These are phyloP conservation scores for Spea bombifrons DNA, from an alignment of 2,113 vertebrate genomes.

Conservation along the genomic window DNA sequence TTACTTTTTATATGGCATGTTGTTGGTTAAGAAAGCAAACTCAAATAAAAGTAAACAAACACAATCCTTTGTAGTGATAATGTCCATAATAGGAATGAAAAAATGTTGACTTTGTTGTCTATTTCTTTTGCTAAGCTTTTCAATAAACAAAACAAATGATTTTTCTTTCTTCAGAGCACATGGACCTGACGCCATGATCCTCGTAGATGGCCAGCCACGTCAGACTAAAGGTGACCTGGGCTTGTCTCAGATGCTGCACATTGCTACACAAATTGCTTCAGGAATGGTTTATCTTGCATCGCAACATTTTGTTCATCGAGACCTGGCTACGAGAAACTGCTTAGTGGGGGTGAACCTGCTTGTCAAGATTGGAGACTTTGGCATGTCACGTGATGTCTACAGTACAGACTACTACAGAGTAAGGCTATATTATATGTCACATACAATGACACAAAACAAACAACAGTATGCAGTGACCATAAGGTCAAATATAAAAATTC, in stretches of 20 bases:
- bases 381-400: constrained; percentile 98
- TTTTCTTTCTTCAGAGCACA: constrained; percentile 75
- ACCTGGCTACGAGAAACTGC: constrained; percentile 97
- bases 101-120: too few species aligned
- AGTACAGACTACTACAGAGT: constrained; percentile 99
- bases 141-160: background rate
- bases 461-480: too few species aligned
- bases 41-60: too few species aligned
- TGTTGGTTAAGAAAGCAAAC: too few species aligned
- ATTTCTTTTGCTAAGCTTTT: too few species aligned
- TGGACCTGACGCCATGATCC: constrained; percentile 93
- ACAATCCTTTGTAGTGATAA: too few species aligned
- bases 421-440: constrained; percentile 54
- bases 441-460: too few species aligned
- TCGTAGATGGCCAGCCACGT: constrained; percentile 91
- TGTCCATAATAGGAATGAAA: too few species aligned
- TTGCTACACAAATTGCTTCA: constrained; percentile 91
- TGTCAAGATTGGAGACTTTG: constrained; percentile 98
- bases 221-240: constrained; percentile 91
- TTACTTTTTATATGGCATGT: too few species aligned
- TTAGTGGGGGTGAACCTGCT: constrained; percentile 92
- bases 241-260: constrained; percentile 97
- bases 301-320: constrained; percentile 97
- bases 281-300: constrained; percentile 96
- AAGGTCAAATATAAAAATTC: too few species aligned